Evolutionary conservation across 2,888 invertebrate species (phyloP).

Genomic region (Nyleta sp.): DNA sequence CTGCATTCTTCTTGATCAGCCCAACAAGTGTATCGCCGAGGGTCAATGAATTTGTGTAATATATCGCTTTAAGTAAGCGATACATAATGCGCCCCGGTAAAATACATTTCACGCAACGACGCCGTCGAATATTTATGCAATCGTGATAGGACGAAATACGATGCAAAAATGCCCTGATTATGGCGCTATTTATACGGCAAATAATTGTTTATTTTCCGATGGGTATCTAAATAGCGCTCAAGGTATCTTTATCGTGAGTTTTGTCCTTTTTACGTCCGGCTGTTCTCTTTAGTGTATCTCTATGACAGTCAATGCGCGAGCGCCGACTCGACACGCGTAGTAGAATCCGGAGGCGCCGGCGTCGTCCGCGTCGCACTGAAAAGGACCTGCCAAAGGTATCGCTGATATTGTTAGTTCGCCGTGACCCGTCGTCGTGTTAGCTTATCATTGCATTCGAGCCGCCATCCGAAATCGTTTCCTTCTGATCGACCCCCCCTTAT

Average conservation of each 20-base stretch:
- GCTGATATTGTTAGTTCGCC: slow-evolving; percentile 67
- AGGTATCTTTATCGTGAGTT: slow-evolving; percentile 62
- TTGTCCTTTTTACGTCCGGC: slow-evolving; percentile 63
- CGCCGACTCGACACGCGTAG: slow-evolving; percentile 66
- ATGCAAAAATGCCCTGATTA: neutral
- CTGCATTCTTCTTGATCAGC: slow-evolving; percentile 18
- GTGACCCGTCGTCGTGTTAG: slow-evolving; percentile 64
- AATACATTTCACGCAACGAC: no score
- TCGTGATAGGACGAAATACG: no score
- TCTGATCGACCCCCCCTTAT: slow-evolving; percentile 30
- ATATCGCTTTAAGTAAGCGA: slow-evolving; percentile 31
- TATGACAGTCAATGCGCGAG: slow-evolving; percentile 64
- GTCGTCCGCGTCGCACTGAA: slow-evolving; percentile 65
- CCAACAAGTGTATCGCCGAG: slow-evolving; percentile 17
- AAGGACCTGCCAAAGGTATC: slow-evolving; percentile 66
- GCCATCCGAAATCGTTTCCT: slow-evolving; percentile 13
- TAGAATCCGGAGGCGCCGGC: slow-evolving; percentile 67
- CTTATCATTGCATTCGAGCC: slow-evolving; percentile 21
- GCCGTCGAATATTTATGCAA: slow-evolving; percentile 12
- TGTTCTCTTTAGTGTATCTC: slow-evolving; percentile 62
- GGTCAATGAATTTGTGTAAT: slow-evolving; percentile 35
- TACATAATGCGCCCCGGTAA: neutral
- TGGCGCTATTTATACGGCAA: slow-evolving; percentile 17
- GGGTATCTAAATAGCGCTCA: slow-evolving; percentile 52
- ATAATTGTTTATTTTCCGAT: slow-evolving; percentile 55